Conservation (phyloP, 2,797 vertebrate genomes). For the Silurus aristotelis region DNA sequence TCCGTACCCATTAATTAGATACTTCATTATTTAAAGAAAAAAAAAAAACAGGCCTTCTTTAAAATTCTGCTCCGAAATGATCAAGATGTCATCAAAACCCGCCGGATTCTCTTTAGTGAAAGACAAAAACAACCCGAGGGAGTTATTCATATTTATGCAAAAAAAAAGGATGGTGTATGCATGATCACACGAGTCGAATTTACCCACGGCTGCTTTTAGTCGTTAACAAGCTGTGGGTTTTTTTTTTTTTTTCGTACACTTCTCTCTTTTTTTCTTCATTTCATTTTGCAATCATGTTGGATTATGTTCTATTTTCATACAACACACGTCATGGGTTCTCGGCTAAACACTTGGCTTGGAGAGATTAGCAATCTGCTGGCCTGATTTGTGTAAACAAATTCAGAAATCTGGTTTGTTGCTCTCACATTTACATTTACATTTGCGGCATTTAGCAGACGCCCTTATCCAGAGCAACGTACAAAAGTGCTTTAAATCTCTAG, state of each 20-base stretch:
- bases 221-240: background rate
- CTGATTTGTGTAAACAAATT: too few relatives aligned
- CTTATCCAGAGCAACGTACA: too few relatives aligned
- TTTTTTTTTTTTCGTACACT: background rate
- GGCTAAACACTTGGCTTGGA: background rate
- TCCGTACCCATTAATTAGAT: background rate
- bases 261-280: background rate
- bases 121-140: conserved; percentile 9
- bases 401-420: too few relatives aligned
- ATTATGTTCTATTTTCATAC: background rate
- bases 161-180: background rate
- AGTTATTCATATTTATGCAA: conserved; percentile 6
- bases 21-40: background rate
- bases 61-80: background rate
- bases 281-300: background rate
- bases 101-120: background rate
- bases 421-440: too few relatives aligned
- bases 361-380: background rate
- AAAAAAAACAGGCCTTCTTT: background rate
- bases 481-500: too few relatives aligned
- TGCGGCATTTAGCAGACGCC: too few relatives aligned
- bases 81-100: conserved; percentile 17
- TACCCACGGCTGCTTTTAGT: conserved; percentile 10
- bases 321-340: background rate
- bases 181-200: background rate